Evolutionary conservation across 2,113 vertebrate species (phyloP).

Genomic region (Sialia sialis): DNA sequence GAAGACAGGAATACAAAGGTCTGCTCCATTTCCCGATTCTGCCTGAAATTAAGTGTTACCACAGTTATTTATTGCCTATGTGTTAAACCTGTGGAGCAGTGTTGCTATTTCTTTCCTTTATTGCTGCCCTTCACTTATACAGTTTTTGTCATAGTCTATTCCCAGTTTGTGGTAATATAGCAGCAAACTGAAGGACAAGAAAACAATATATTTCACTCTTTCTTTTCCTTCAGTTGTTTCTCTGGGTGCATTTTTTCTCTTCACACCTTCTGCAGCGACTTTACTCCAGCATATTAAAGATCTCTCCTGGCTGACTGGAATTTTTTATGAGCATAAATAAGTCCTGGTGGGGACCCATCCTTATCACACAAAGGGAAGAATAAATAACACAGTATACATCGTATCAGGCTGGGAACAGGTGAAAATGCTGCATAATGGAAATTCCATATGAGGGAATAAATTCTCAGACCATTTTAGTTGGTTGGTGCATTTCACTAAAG

Average conservation of each 20-base stretch:
- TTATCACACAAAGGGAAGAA: not conserved
- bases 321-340: not conserved
- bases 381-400: not conserved
- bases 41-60: not conserved
- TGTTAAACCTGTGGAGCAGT: not conserved
- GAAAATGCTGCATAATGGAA: not conserved
- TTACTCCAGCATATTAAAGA: not conserved
- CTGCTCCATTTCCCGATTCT: not conserved
- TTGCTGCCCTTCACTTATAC: not conserved
- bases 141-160: not conserved
- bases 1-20: not conserved
- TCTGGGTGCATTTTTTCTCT: not conserved
- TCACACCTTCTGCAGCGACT: not conserved
- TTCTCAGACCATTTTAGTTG: not conserved
- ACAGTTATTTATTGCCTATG: not conserved
- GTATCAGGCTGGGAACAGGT: not conserved
- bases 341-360: not conserved
- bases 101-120: not conserved
- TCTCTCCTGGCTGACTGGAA: not conserved
- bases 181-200: not conserved
- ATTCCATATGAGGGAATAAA: not conserved
- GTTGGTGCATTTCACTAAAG: not conserved
- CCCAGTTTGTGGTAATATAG: not conserved
- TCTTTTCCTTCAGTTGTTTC: not conserved
- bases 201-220: not conserved